Evolutionary conservation across 2,113 vertebrate genomes (phyloP), one percentile per base, ranked within the genome.

Genomic region (Actinemys pallida): DNA sequence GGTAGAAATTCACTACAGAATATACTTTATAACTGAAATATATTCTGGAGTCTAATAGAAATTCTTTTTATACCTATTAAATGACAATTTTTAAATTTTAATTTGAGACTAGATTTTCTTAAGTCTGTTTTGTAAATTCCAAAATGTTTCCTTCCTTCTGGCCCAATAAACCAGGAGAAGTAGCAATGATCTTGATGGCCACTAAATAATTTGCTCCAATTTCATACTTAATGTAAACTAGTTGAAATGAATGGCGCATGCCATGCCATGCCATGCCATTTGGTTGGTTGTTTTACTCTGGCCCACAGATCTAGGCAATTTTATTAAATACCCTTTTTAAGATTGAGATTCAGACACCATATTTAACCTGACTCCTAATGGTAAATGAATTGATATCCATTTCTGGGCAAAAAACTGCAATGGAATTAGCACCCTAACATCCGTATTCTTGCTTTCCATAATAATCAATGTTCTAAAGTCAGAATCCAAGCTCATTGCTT

Each of bases 401-500:
- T 89, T 59, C 17, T 92, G 4, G 20, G 90, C 88, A 93, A 62
- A 92, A 94, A 90, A 86, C 13, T 76, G 57, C 20, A 31, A 31
- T 13, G 88, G 5, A 78, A 86, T 56, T 80, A 84, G 86, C 2
- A 92, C 35, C 0, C 9, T 62, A 82, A 91, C 2, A 2, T 47
- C 22, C 11, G 8, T 96, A 90, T 92, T 93, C 65, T 80, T 76
- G 29, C 39, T 83, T 53, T 89, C 54, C 22, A 81, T 54, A 45
- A 83, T 89, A 95, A 87, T 29, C 12, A 31, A 39, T 1, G 2
- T 69, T 96, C 49, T 89, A 49, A 98, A 95, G 85, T 39, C 86
- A 91, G 52, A 93, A 35, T 93, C 91, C 52, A 87, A 96, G 19
- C 39, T 92, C 86, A 96, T 89, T 94, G 85, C 9, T 87, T 95